Conservation (phyloP, 2,113 vertebrate genomes). For the Trichechus manatus region DNA sequence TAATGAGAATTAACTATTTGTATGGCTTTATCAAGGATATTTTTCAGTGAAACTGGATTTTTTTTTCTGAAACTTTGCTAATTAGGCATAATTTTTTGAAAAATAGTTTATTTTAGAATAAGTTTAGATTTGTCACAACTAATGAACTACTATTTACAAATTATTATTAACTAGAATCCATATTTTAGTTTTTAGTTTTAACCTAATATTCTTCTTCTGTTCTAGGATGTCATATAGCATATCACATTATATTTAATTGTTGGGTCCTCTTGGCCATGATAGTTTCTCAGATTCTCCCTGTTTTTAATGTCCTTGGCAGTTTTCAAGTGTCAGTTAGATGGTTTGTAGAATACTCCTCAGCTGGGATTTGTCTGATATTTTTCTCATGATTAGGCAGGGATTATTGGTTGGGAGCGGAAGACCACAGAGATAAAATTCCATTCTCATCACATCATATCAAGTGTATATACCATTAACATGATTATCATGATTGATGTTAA, state of each 20-base stretch:
- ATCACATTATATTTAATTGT: background rate
- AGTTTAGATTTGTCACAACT: background rate
- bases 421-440: background rate
- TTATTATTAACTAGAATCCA: background rate
- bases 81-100: background rate
- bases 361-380: background rate
- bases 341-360: background rate
- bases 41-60: background rate
- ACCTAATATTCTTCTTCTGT: background rate
- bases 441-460: background rate
- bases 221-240: background rate
- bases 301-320: background rate
- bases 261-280: background rate
- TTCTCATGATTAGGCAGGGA: background rate
- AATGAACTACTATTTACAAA: background rate
- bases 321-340: background rate
- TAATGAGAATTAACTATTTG: background rate
- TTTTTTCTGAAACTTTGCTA: background rate
- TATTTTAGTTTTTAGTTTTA: background rate
- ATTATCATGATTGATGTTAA: background rate
- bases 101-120: background rate
- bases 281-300: background rate
- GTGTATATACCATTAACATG: background rate
- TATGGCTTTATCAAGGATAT: background rate
- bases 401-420: background rate